Evolutionary conservation across 2,888 invertebrate species (phyloP), one percentile per base, ranked within the genome.

Genomic region (Ophion costatus): DNA sequence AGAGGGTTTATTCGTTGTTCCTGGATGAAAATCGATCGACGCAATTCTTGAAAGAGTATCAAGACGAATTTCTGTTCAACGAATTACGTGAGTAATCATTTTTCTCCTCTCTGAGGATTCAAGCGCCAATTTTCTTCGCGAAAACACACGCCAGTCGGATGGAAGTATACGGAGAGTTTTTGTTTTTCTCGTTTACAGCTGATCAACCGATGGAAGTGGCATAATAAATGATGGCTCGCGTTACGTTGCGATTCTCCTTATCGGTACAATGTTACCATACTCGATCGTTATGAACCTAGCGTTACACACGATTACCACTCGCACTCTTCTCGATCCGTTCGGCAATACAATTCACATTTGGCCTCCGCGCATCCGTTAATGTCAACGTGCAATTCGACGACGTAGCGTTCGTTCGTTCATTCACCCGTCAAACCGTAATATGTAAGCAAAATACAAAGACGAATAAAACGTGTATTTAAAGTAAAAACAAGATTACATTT

Each of bases 41-140:
- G 87, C 98, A 98, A 94, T 99, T 98, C 94, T 95, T 99, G 22
- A 98, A 97, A 93, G 98, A 99, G 93, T 98, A 98, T 92, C 98
- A 99, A 93, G 97, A 98, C 89, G 98, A 98, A 92, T 99, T 98
- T 91, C 97, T 99, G 97, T 99, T 98, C 90, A 96, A 96, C 91
- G 97, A 97, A 92, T 81, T 89, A 24, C 82, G 92, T 92, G 78
- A 90, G 91, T 89, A 80, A 10, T 51, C 17, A 5, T 66, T 9
- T 14, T 42, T 42, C 11, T 33, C 3, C 7, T 2, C n/a, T 7
- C 7, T 24, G 2, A 24, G 7, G 24, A 17, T 38, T 61, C 69
- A 22, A 38, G 38, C 42, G 70, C 22, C 42, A 22, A 71, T 70
- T 77, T 59, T 74, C 33, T 73, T 11, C 7, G 33, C 38, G 33